Conservation (phyloP, 2,113 vertebrate genomes). For the Spheniscus mendiculus region DNA sequence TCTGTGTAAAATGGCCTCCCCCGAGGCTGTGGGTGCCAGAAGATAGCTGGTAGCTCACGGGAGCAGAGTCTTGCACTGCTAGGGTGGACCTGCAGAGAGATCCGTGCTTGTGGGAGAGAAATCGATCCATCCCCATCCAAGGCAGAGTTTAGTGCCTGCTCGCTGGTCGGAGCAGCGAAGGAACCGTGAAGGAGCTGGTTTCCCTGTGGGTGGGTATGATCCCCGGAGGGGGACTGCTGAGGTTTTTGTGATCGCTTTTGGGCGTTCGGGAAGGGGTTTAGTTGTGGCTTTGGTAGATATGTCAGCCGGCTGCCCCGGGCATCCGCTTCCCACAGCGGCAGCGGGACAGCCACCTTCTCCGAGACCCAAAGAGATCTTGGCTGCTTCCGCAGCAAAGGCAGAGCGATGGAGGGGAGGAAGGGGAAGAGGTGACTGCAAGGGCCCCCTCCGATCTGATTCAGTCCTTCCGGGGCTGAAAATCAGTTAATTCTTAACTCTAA, state of each 20-base stretch:
- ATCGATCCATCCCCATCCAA: rapidly evolving
- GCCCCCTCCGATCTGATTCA: not conserved
- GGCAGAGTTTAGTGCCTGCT: not conserved
- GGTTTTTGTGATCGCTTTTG: not conserved
- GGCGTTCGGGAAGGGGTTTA: not conserved
- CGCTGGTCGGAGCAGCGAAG: not conserved
- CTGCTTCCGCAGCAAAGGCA: not conserved
- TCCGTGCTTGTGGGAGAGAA: not conserved
- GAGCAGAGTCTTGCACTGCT: not conserved
- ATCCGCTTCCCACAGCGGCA: not conserved
- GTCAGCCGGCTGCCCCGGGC: not conserved
- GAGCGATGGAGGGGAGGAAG: not conserved
- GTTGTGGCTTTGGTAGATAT: not conserved
- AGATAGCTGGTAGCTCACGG: not conserved
- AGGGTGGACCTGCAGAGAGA: not conserved
- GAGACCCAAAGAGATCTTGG: not conserved
- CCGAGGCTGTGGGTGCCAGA: not conserved
- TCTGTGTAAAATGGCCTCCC: not conserved
- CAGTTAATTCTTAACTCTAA: not conserved
- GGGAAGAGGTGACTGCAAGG: not conserved
- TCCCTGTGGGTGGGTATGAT: not conserved
- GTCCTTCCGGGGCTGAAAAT: not conserved
- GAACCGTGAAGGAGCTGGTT: not conserved
- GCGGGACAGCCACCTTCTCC: not conserved
- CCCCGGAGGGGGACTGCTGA: not conserved